Evolutionary conservation across 2,797 vertebrate species (phyloP).

Genomic region (Trematomus bernacchii): DNA sequence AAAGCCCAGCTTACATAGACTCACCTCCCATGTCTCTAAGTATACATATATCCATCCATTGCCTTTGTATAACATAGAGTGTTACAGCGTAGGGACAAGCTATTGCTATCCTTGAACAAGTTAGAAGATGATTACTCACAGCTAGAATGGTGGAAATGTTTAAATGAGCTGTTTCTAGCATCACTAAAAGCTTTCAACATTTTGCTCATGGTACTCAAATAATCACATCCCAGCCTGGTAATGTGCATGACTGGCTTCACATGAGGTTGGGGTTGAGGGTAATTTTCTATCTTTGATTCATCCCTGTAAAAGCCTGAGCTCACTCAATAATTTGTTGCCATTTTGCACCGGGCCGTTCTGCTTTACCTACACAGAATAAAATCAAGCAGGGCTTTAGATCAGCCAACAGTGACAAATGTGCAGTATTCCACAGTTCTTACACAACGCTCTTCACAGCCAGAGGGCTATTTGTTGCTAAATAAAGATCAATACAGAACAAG

Average conservation of each 20-base stretch:
- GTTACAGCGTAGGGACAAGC: background rate
- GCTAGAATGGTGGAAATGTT: background rate
- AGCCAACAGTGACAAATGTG: constrained; percentile 64
- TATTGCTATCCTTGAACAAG: constrained; percentile 29
- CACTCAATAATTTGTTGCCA: constrained; percentile 37
- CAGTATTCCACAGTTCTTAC: constrained; percentile 51
- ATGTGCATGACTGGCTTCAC: constrained; percentile 29
- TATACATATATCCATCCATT: constrained; percentile 20
- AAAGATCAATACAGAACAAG: constrained; percentile 77
- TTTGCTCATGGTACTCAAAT: constrained; percentile 16
- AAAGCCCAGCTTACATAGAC: constrained; percentile 40
- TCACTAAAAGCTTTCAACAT: constrained; percentile 10
- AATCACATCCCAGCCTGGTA: constrained; percentile 30
- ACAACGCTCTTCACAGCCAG: constrained; percentile 35
- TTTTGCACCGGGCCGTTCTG: constrained; percentile 32
- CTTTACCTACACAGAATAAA: constrained; percentile 50
- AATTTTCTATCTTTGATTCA: constrained; percentile 51
- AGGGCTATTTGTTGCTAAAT: constrained; percentile 68
- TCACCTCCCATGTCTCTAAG: constrained; percentile 38
- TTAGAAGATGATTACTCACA: constrained; percentile 32
- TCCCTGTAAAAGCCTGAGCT: constrained; percentile 37
- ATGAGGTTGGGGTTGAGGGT: constrained; percentile 25
- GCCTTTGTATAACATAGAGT: background rate
- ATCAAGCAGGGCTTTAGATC: constrained; percentile 59
- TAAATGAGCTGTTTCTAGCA: constrained; percentile 17